Conservation (phyloP, 2,113 vertebrate genomes). For the Spheniscus mendiculus region DNA sequence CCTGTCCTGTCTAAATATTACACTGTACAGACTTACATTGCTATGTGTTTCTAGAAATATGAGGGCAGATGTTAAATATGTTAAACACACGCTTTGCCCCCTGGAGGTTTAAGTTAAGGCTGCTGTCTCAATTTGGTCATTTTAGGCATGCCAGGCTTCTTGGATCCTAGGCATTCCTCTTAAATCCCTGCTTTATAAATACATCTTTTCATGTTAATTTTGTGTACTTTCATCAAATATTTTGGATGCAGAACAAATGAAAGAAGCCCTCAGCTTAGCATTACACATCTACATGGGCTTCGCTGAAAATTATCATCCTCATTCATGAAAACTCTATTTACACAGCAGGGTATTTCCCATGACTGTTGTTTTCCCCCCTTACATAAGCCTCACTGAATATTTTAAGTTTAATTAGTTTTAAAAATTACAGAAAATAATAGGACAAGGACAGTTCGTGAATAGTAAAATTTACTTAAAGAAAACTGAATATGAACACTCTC, state of each 20-base stretch:
- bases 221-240: slow-evolving; percentile 52
- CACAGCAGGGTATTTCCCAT: slow-evolving; percentile 45
- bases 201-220: slow-evolving; percentile 60
- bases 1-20: slow-evolving; percentile 72
- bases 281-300: slow-evolving; percentile 9
- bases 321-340: slow-evolving; percentile 37
- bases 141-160: slow-evolving; percentile 72
- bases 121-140: slow-evolving; percentile 73
- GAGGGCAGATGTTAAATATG: slow-evolving; percentile 81
- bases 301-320: background rate
- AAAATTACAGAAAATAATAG: background rate
- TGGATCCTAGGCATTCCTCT: slow-evolving; percentile 57
- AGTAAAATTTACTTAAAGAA: background rate
- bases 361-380: background rate
- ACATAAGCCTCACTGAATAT: background rate
- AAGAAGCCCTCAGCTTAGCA: background rate
- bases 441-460: background rate
- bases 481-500: background rate
- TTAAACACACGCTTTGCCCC: slow-evolving; percentile 75
- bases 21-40: slow-evolving; percentile 65
- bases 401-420: slow-evolving; percentile 20
- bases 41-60: slow-evolving; percentile 73
- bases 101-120: slow-evolving; percentile 74
- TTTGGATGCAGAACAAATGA: slow-evolving; percentile 56
- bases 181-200: slow-evolving; percentile 63